A percentile compares a stretch with the other conserved stretches of the same genome.
Conservation (phyloP, 1,140 invertebrate genomes). For the Anthonomus grandis region DNA sequence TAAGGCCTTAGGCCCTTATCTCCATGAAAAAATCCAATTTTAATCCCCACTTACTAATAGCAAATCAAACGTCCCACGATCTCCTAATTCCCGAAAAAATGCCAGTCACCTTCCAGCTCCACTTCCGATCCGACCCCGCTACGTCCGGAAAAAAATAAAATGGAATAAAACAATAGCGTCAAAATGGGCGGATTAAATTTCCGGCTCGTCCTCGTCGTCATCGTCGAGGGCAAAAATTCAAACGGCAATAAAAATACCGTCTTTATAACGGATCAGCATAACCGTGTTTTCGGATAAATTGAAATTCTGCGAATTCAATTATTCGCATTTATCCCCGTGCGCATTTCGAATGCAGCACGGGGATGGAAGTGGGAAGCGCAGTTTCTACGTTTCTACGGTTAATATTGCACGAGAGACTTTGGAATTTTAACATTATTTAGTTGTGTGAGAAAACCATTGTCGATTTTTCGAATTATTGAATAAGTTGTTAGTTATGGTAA, state of each 20-base stretch:
- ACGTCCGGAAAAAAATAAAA: slow-evolving; percentile 7
- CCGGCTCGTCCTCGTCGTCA: slow-evolving; percentile 15
- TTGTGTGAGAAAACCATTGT: no score
- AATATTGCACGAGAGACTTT: no score
- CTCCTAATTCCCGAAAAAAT: no score
- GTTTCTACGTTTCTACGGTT: no score
- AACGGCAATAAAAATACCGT: slow-evolving; percentile 10
- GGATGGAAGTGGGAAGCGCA: background rate
- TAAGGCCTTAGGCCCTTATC: no score
- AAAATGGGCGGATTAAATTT: slow-evolving; percentile 21
- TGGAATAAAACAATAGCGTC: slow-evolving; percentile 17
- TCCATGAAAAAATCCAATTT: no score
- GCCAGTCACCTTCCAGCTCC: background rate
- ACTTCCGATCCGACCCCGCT: background rate
- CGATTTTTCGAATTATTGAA: no score
- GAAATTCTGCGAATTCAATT: slow-evolving; percentile 24
- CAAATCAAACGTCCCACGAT: no score
- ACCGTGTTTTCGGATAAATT: slow-evolving; percentile 19
- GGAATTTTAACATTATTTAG: no score
- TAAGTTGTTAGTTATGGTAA: no score
- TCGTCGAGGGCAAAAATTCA: slow-evolving; percentile 13
- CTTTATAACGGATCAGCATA: slow-evolving; percentile 14
- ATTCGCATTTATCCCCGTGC: slow-evolving; percentile 18
- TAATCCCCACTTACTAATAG: no score
- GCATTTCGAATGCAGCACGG: slow-evolving; percentile 18